These are phyloP conservation scores for Alca torda DNA, from an alignment of 2,797 vertebrate species.

Conservation along the genomic window DNA sequence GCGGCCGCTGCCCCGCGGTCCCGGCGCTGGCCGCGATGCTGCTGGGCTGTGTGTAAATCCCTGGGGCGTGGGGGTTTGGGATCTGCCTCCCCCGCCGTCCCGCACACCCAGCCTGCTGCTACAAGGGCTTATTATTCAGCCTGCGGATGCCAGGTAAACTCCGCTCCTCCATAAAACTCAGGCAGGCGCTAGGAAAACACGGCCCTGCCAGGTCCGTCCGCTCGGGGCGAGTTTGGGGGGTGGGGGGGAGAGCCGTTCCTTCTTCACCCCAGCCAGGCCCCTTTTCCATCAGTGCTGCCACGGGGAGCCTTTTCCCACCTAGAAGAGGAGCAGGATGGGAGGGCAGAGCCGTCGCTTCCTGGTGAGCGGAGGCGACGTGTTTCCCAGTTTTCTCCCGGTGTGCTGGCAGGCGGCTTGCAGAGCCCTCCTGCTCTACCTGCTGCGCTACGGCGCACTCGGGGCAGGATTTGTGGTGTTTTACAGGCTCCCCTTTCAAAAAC, in stretches of 20 bases:
- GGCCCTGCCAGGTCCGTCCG: background rate
- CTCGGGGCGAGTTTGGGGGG: background rate
- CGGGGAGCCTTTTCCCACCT: background rate
- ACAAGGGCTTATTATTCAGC: background rate
- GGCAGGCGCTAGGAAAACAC: background rate
- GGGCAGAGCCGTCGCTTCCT: background rate
- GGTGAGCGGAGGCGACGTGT: conserved; percentile 4
- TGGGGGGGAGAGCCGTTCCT: background rate
- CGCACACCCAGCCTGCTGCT: background rate
- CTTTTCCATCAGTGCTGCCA: background rate
- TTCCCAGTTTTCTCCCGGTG: background rate
- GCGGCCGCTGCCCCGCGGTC: background rate
- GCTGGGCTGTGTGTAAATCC: background rate
- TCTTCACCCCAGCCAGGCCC: background rate
- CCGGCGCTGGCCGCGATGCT: background rate
- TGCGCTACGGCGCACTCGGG: fast-evolving
- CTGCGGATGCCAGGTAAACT: conserved; percentile 14
- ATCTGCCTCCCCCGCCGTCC: background rate
- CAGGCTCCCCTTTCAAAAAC: background rate
- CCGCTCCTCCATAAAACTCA: conserved; percentile 9
- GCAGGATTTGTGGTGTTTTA: background rate
- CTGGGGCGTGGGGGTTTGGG: background rate
- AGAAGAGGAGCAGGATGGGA: background rate
- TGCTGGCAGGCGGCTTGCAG: background rate
- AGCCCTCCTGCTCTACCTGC: background rate